Percentiles rank a stretch among this genome's conserved stretches.
These are phyloP conservation scores for Zonitis immaculata DNA, from an alignment of 2,888 invertebrate genomes.

Conservation along the genomic window DNA sequence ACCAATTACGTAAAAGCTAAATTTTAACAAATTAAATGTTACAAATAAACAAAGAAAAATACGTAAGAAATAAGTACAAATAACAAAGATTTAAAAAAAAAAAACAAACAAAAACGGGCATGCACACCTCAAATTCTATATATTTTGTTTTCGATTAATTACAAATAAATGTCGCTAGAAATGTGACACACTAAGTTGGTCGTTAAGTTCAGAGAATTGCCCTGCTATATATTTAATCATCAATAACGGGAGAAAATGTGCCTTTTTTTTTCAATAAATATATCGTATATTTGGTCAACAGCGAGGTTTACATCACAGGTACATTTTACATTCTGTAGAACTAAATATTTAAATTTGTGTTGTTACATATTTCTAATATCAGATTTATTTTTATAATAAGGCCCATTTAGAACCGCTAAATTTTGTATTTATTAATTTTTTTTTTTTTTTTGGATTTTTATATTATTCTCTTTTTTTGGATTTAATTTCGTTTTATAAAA, in stretches of 20 bases:
- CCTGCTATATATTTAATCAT: slow-evolving; percentile 40
- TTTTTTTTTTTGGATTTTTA: slow-evolving; percentile 30
- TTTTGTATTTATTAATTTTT: slow-evolving; percentile 26
- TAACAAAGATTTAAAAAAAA: background rate
- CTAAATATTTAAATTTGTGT: background rate
- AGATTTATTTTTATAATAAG: slow-evolving; percentile 20
- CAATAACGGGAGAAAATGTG: slow-evolving; percentile 28
- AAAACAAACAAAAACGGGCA: slow-evolving; percentile 1
- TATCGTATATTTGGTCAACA: slow-evolving; percentile 44
- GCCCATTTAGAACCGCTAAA: slow-evolving; percentile 14
- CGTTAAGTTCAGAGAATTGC: slow-evolving; percentile 47
- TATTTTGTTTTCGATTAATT: background rate
- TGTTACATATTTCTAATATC: slow-evolving; percentile 14
- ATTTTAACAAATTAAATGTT: background rate
- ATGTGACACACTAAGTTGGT: slow-evolving; percentile 20
- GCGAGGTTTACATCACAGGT: slow-evolving; percentile 47
- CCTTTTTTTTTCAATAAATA: slow-evolving; percentile 23
- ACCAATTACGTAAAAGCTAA: slow-evolving; percentile 13
- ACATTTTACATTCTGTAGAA: slow-evolving; percentile 26
- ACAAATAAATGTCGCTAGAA: slow-evolving; percentile 6
- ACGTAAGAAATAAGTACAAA: slow-evolving; percentile 1
- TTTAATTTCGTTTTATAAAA: slow-evolving; percentile 42
- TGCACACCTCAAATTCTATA: background rate
- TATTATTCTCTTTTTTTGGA: slow-evolving; percentile 36
- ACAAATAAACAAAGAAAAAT: background rate